phyloP scores from a whole-genome alignment of 2,888 invertebrate species.

The Cheilosia scutellata region DNA sequence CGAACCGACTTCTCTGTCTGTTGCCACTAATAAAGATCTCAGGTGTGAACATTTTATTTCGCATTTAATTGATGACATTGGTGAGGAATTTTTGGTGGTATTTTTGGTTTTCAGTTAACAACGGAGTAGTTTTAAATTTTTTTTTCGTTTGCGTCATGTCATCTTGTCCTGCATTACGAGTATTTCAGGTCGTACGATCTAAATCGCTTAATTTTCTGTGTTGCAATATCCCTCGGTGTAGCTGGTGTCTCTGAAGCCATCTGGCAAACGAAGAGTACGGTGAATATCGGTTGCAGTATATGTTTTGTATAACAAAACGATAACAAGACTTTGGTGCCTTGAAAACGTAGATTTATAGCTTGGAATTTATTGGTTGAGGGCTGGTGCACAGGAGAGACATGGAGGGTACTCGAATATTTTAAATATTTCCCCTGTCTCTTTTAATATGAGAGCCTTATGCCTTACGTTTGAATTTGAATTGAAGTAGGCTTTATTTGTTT shows the following conservation, averaged over 20 bases:
- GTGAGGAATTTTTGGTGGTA: slow-evolving; percentile 83
- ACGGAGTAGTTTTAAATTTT: slow-evolving; percentile 19
- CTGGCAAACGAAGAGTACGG: slow-evolving; percentile 47
- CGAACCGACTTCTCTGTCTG: slow-evolving; percentile 57
- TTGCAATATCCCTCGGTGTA: slow-evolving; percentile 6
- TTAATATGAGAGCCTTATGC: too few species aligned
- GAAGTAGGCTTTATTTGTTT: too few species aligned
- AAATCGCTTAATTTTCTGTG: slow-evolving; percentile 65
- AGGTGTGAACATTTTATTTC: slow-evolving; percentile 82
- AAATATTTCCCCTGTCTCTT: neutral
- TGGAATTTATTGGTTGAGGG: neutral
- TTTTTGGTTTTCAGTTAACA: slow-evolving; percentile 77
- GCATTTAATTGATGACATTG: slow-evolving; percentile 84
- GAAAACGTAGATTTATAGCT: slow-evolving; percentile 52
- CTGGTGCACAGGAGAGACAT: neutral
- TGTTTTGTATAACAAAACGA: slow-evolving; percentile 72
- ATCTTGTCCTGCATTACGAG: slow-evolving; percentile 45
- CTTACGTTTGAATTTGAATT: too few species aligned
- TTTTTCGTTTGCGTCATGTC: slow-evolving; percentile 51
- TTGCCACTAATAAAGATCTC: slow-evolving; percentile 83
- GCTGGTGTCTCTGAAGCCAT: slow-evolving; percentile 37
- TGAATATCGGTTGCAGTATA: slow-evolving; percentile 65
- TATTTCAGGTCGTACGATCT: slow-evolving; percentile 65
- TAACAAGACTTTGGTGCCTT: slow-evolving; percentile 52
- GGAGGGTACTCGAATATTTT: neutral